Base-by-base conservation (phyloP, 2,113 vertebrate species). In the Tragelaphus buxtoni region DNA sequence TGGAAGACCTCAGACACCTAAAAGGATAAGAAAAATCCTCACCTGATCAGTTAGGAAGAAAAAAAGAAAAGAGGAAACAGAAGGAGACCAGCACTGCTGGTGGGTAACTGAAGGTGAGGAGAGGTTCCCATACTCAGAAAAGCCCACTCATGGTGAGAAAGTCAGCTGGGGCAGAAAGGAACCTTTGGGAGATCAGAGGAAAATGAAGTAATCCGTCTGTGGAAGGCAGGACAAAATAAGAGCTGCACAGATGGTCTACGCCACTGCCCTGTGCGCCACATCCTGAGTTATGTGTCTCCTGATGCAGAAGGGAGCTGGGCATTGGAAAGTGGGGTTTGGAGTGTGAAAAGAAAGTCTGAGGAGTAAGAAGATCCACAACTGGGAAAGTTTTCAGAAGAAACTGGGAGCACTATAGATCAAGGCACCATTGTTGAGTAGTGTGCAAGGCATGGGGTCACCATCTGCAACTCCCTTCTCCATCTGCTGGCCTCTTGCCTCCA, bases 211-310 rank as follows among this genome's bases (percentile, higher is more conserved):
- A 1, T 20, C n/a, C 0, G 1, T 69, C n/a, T 69, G 18, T 39
- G 18, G 18, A 69, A 39, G n/a, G n/a, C 18, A 5, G n/a, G 9
- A 39, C n/a, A 11, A 39, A 39, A 18, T 11, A 11, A 69, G n/a
- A 39, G 35, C 65, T 69, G 65, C 9, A 39, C n/a, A 69, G 4
- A 22, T 39, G 9, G n/a, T 69, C n/a, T 39, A 39, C 1, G 2
- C 18, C 18, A 69, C n/a, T 69, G 65, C 18, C 9, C 18, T 69
- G 9, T 39, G 65, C 0, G 0, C n/a, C n/a, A 39, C 4, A 12
- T 22, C 65, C n/a, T 69, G n/a, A 39, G n/a, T 69, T 22, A 39
- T 39, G 1, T 22, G n/a, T 22, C 65, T 69, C 65, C 65, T 39
- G 65, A 39, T 69, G n/a, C 18, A 39, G 65, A 22, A 3, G n/a